A percentile compares a stretch with the other conserved stretches of the same genome.
phyloP scores from a whole-genome alignment of 2,888 invertebrate species.

The Papilio protenor region DNA sequence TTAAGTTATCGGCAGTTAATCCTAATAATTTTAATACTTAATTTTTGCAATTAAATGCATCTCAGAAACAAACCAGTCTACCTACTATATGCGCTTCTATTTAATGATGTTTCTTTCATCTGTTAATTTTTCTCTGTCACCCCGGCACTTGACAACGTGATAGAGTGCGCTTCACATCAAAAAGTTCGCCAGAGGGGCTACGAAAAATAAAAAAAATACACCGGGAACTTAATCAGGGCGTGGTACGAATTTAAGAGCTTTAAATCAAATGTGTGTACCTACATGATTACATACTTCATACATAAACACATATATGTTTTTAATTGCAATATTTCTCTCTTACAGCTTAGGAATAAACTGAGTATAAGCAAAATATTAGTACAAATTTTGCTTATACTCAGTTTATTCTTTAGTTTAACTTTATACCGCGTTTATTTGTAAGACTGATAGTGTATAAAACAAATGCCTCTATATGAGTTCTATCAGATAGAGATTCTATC shows the following conservation, averaged over 20 bases:
- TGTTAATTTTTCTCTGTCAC: constrained; percentile 73
- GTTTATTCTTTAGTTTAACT: too few relatives aligned
- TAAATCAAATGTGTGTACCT: background rate
- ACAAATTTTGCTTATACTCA: too few relatives aligned
- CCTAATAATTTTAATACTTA: background rate
- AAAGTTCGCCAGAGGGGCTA: constrained; percentile 69
- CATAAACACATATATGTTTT: background rate
- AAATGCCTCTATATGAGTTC: background rate
- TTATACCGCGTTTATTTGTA: too few relatives aligned
- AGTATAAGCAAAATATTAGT: too few relatives aligned
- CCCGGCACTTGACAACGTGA: constrained; percentile 67
- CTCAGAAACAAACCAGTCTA: background rate
- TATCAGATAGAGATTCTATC: too few relatives aligned
- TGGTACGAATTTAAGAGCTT: constrained; percentile 40
- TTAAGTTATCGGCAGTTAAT: too few relatives aligned
- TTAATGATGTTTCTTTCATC: constrained; percentile 49
- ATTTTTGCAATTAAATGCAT: background rate
- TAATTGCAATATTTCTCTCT: background rate
- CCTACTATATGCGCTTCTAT: constrained; percentile 27
- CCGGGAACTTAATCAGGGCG: constrained; percentile 54
- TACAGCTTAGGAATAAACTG: too few relatives aligned
- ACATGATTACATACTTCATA: background rate
- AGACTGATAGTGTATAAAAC: too few relatives aligned
- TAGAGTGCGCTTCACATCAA: constrained; percentile 68
- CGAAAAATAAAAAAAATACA: constrained; percentile 78